Percentiles rank a stretch among this genome's conserved stretches.
These are phyloP conservation scores for Micropoecilia bifurca DNA, from an alignment of 2,797 vertebrate species.

Conservation along the genomic window DNA sequence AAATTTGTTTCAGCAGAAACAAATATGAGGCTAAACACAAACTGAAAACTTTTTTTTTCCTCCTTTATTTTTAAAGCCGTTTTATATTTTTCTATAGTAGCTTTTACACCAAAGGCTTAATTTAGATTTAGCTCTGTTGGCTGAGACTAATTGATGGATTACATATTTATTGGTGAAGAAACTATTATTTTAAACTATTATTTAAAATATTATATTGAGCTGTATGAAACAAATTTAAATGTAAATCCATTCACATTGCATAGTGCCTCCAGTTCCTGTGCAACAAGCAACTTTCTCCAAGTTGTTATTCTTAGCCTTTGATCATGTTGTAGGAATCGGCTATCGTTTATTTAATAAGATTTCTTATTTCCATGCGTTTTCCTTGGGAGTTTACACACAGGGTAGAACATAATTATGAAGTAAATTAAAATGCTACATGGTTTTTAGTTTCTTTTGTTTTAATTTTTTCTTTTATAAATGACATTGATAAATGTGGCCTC, in stretches of 20 bases:
- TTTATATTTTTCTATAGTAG: neutral
- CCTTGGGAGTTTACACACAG: neutral
- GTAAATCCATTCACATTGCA: neutral
- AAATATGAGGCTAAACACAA: neutral
- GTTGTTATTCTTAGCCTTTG: neutral
- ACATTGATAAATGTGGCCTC: neutral
- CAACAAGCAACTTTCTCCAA: neutral
- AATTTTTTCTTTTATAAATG: neutral
- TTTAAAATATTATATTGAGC: neutral
- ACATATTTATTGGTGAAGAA: neutral
- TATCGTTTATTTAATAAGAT: neutral
- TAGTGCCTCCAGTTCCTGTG: neutral
- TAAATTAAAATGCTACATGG: neutral
- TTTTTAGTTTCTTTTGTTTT: neutral
- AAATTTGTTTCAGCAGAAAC: neutral
- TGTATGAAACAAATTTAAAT: neutral
- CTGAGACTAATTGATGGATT: neutral
- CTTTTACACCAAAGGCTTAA: neutral
- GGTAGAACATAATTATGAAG: neutral
- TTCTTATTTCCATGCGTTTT: neutral
- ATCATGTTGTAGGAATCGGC: neutral
- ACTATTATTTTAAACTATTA: too few species aligned
- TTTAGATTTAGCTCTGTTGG: neutral
- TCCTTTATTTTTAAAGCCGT: neutral
- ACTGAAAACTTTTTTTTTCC: neutral